phyloP scores from a whole-genome alignment of 2,113 vertebrate species.

The Lanius collurio region DNA sequence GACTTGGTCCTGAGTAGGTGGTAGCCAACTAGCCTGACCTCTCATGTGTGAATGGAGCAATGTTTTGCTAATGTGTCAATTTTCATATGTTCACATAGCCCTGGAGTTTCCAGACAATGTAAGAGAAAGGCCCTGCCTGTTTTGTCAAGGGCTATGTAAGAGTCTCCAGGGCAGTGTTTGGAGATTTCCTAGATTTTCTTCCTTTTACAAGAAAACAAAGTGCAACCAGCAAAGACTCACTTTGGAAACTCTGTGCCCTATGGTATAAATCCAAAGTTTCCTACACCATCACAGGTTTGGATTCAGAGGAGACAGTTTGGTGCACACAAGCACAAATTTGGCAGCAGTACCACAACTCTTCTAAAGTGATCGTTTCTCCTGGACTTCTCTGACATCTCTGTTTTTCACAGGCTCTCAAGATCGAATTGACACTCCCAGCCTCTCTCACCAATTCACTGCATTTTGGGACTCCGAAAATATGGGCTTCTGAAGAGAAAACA shows the following conservation, averaged over 20 bases:
- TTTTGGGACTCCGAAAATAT: background rate
- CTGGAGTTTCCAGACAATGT: background rate
- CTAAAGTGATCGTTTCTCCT: background rate
- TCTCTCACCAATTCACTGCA: background rate
- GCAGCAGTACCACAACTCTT: background rate
- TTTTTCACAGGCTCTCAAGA: background rate
- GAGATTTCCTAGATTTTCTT: background rate
- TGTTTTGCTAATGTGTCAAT: background rate
- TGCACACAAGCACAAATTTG: background rate
- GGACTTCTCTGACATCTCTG: background rate
- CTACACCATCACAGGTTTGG: background rate
- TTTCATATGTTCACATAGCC: background rate
- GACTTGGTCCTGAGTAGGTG: background rate
- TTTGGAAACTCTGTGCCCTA: background rate
- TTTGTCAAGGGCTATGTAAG: background rate
- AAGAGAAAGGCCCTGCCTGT: background rate
- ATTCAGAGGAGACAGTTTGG: background rate
- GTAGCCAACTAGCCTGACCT: background rate
- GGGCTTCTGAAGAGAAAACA: background rate
- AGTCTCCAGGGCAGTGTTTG: background rate
- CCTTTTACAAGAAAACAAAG: background rate
- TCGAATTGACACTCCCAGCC: background rate
- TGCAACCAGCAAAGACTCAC: background rate
- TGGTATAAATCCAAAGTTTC: background rate
- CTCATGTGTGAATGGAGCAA: background rate